Evolutionary conservation across 2,797 vertebrate species (phyloP).

Genomic region (Pyrocephalus nanus): DNA sequence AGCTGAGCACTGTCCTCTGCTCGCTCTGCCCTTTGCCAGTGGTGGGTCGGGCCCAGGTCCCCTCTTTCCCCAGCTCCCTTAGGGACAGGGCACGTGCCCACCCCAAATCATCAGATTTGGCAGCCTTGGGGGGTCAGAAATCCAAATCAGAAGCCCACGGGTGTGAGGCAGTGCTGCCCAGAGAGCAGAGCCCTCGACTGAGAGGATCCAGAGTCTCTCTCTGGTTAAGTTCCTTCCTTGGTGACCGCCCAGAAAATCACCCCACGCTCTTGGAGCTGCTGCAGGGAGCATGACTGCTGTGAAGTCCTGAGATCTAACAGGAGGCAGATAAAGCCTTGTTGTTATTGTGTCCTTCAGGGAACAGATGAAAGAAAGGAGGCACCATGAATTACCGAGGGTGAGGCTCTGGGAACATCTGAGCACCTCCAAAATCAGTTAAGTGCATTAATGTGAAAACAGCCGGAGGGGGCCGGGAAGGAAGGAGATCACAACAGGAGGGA

Average conservation of each 20-base stretch:
- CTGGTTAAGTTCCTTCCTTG: background rate
- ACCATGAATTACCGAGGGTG: conserved; percentile 38
- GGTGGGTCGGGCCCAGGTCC: background rate
- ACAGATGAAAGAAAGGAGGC: conserved; percentile 43
- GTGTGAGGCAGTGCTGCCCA: background rate
- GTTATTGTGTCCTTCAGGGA: conserved; percentile 43
- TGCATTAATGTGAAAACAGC: conserved; percentile 50
- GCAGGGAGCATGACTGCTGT: background rate
- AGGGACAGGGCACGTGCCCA: rapidly evolving
- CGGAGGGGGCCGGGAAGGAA: conserved; percentile 33
- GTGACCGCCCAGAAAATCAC: background rate
- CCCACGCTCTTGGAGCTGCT: background rate
- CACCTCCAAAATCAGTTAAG: conserved; percentile 18
- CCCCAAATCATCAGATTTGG: background rate
- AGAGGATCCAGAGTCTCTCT: background rate
- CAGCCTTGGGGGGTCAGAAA: background rate
- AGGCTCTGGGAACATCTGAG: conserved; percentile 52
- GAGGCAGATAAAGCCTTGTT: background rate
- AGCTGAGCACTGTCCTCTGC: background rate
- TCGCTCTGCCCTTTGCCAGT: background rate
- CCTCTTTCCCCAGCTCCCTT: background rate
- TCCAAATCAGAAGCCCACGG: background rate
- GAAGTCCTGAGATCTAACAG: conserved; percentile 4
- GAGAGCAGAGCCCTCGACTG: background rate
- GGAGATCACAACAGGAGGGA: conserved; percentile 7